These are phyloP conservation scores for Diadegma fenestrale DNA, from an alignment of 2,888 invertebrate species.

Conservation along the genomic window DNA sequence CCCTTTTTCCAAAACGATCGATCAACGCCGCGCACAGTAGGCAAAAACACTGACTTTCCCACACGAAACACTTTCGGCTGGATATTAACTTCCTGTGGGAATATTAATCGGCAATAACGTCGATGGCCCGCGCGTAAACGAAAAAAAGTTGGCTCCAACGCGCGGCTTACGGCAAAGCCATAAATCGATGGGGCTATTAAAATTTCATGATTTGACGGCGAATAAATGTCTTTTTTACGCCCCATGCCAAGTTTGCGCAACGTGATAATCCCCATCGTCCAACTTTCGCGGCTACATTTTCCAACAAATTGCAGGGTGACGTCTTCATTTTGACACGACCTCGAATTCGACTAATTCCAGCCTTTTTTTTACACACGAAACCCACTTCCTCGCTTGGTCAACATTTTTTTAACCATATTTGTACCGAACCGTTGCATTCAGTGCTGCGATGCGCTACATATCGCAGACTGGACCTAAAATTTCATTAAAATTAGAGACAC, in stretches of 20 bases:
- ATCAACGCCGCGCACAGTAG: constrained; percentile 39
- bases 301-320: constrained; percentile 13
- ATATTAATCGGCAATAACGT: constrained; percentile 56
- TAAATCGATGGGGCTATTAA: constrained; percentile 50
- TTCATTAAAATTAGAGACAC: not conserved
- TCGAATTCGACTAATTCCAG: not conserved
- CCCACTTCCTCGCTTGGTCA: not conserved
- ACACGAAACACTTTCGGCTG: constrained; percentile 8
- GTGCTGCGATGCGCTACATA: not conserved
- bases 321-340: constrained; percentile 35
- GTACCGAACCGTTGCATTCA: not conserved
- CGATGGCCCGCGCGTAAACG: not conserved
- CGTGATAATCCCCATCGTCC: constrained; percentile 27
- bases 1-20: constrained; percentile 41
- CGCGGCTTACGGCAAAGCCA: constrained; percentile 18
- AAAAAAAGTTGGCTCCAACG: constrained; percentile 6
- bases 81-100: constrained; percentile 42
- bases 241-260: constrained; percentile 1
- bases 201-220: constrained; percentile 55
- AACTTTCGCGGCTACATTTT: constrained; percentile 51
- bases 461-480: not conserved
- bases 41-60: constrained; percentile 21
- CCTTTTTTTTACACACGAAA: not conserved
- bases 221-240: constrained; percentile 43
- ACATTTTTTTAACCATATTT: not conserved